Evolutionary conservation across 2,888 invertebrate species (phyloP), one percentile per base, ranked within the genome.

Genomic region (Trichogramma evanescens): DNA sequence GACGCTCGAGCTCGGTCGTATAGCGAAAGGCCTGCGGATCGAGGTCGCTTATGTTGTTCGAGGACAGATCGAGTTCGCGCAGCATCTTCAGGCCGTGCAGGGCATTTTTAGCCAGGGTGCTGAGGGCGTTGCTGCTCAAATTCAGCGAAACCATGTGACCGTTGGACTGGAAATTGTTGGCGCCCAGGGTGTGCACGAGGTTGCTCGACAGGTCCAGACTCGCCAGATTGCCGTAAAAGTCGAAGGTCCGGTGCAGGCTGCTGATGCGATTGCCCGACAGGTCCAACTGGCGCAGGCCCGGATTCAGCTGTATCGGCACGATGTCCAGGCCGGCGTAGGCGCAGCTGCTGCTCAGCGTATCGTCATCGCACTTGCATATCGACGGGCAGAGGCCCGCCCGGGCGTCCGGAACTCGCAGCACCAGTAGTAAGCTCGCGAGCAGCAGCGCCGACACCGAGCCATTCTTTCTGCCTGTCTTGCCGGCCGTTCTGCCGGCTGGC

Each of bases 221-320:
- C 71, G 87, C 85, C 46, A 95, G 83, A 71, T 89, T 87, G 66
- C 86, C 85, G 80, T 93, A 93, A 79, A 93, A 89, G 54, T 83
- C 84, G 72, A 93, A 84, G 26, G 90, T 87, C 75, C 88, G 88
- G 66, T 89, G 86, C 6, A 95, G 83, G 72, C 85, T 86, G 72
- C 85, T 83, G 73, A 95, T 91, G 68, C 86, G 85, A 78, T 95
- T 95, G 74, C 87, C 84, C n/a, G 89, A 88, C 61, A 95, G 84
- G 74, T 90, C 89, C 73, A 95, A 88, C 78, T 88, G 86, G 56
- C 86, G 86, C 54, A 91, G 86, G 75, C 91, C 91, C 48, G 95
- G 95, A 78, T 93, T 93, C 67, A 93, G 83, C 74, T 92, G 92
- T 69, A 93, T 92, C 63, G 93, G 93, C 58, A 93, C 89, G 69